phyloP scores from a whole-genome alignment of 1,140 invertebrate genomes.

The Araneus ventricosus region DNA sequence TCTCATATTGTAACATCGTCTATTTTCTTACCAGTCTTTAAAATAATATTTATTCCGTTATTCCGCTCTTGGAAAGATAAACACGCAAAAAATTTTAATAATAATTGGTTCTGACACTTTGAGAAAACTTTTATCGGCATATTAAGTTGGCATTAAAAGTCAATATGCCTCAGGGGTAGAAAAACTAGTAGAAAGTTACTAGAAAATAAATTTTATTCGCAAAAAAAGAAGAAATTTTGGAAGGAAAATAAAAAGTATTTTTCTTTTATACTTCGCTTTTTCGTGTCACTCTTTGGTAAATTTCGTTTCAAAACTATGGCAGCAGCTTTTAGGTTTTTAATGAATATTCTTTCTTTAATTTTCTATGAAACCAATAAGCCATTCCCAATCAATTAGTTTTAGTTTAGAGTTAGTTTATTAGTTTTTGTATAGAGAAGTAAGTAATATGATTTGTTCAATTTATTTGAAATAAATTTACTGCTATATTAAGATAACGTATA shows the following conservation, averaged over 20 bases:
- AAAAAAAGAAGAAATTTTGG: neutral
- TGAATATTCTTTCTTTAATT: neutral
- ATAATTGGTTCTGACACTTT: neutral
- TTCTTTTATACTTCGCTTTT: neutral
- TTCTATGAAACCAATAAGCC: no score
- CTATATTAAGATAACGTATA: no score
- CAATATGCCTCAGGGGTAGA: neutral
- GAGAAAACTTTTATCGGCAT: slow-evolving; percentile 15
- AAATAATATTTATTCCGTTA: neutral
- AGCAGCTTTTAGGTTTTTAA: neutral
- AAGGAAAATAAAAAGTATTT: neutral
- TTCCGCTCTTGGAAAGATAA: neutral
- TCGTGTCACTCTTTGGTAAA: neutral
- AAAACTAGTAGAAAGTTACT: neutral
- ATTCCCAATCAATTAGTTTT: no score
- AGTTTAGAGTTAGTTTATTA: no score
- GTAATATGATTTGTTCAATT: no score
- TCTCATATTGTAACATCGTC: no score
- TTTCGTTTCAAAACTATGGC: neutral
- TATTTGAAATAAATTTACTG: no score
- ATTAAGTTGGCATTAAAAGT: neutral
- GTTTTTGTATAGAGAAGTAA: no score
- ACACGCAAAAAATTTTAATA: neutral
- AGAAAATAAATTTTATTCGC: neutral
- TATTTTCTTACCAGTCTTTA: neutral